These are phyloP conservation scores for Gymnocheta viridis DNA, from an alignment of 2,888 invertebrate species.

Conservation along the genomic window DNA sequence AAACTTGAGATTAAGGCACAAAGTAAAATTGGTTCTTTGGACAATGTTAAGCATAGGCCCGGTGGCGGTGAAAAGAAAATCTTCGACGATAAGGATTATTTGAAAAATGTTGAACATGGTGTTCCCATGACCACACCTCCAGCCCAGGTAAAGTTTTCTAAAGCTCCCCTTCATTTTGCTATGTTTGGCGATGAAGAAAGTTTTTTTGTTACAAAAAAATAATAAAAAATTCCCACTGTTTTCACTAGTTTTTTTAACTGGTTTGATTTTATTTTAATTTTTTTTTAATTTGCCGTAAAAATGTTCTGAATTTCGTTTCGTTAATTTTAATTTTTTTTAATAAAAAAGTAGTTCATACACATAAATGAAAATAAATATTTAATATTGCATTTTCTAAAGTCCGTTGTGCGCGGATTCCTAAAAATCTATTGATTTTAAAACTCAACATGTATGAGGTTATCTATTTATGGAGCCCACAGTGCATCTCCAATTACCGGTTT, in stretches of 20 bases:
- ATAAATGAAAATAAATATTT: constrained; percentile 56
- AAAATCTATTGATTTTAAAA: too few relatives aligned
- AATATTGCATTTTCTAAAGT: too few relatives aligned
- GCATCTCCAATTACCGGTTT: too few relatives aligned
- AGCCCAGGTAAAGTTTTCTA: constrained; percentile 83
- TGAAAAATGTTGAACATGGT: constrained; percentile 88
- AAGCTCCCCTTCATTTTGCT: neutral
- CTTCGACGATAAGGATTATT: constrained; percentile 95
- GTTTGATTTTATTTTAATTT: constrained; percentile 12
- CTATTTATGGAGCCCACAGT: too few relatives aligned
- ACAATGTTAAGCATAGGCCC: constrained; percentile 93
- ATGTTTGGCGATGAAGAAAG: neutral
- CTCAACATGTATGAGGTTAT: too few relatives aligned
- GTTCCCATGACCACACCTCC: constrained; percentile 84
- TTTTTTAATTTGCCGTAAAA: constrained; percentile 18
- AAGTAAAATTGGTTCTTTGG: constrained; percentile 95
- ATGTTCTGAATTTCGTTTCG: neutral
- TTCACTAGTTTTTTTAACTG: constrained; percentile 25
- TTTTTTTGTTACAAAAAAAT: constrained; percentile 27
- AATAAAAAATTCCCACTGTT: constrained; percentile 29
- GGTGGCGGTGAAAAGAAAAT: constrained; percentile 97
- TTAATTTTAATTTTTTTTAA: constrained; percentile 1
- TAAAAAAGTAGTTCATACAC: neutral
- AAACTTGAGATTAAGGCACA: constrained; percentile 96
- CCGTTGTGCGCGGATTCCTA: too few relatives aligned